Base-by-base conservation (phyloP, 2,797 vertebrate genomes). In the Enoplosus armatus region DNA sequence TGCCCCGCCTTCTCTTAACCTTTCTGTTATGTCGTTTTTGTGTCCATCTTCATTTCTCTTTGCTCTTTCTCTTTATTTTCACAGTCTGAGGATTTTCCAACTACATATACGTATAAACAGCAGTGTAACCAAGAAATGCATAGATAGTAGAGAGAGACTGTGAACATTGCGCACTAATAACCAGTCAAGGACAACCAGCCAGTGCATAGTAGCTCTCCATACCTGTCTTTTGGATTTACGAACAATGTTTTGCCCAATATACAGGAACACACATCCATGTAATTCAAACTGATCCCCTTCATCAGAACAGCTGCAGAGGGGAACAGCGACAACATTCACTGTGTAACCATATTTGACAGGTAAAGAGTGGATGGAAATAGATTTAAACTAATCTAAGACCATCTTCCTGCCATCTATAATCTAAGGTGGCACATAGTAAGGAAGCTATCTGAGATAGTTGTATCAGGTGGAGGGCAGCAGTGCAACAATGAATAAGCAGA, bases 221-320 rank as follows among this genome's bases (percentile, higher is more conserved):
- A 85, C 76, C 83, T 81, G 85, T 91, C 87, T 73, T 48, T 68
- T 68, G 64, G 65, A 89, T 83, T 91, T 83, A 84, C 35, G 26
- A 74, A 81, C 70, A 45, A 80, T 45, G 58, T 73, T 83, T 80
- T 58, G 60, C 77, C 51, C 54, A 80, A 66, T 71, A 79, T 27
- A 60, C 77, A 65, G 47, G 2, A 80, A 67, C 63, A 68, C 48
- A 79, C 60, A 68, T 77, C 80, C 67, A 59, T 86, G 82, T 86
- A 80, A 89, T 90, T 77, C 74, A 76, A 85, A 80, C 45, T 37
- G 80, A 89, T 82, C 72, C 24, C 69, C 71, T 60, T 79, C 83
- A 80, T 85, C 79, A 76, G 59, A 82, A 67, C 81, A 81, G 69
- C 83, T 72, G 59, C 75, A 80, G 20, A 61, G 7, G 8, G 16